Evolutionary conservation across 1,140 invertebrate genomes (phyloP), one percentile per base, ranked within the genome.

Genomic region (Alviniconcha marisindica): DNA sequence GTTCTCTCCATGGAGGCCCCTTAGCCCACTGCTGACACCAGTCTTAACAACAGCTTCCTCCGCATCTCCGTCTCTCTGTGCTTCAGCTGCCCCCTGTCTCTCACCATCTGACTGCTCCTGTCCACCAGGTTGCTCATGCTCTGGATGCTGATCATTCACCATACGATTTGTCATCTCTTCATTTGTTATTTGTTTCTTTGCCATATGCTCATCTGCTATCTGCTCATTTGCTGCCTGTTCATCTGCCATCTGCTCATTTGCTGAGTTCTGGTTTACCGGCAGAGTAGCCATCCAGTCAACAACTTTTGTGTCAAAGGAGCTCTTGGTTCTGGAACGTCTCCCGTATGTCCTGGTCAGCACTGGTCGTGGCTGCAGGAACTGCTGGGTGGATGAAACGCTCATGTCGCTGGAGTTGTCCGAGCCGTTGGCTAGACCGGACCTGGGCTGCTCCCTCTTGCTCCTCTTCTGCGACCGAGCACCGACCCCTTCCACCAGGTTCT

Each of bases 371-470:
- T 81, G 80, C n/a, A 77, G 74, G 28, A 84, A 69, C 74, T 78
- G 84, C 42, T 82, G 80, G 10, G 84, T 82, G 51, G 79, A 84
- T 21, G 84, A 84, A 3, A 73, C 12, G 48, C 84, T 84, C 5
- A 42, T 24, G 10, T 48, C 63, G 36, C 74, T 77, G 74, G 82
- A 83, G 12, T 51, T 56, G 28, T 76, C 69, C 31, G 83, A 80
- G 71, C 44, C 33, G 3, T 78, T 12, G 0, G 60, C 18, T 21
- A 51, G 28, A 36, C 63, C 44, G 21, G 56, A 36, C 33, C 40
- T 69, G 28, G 74, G 18, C 33, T 21, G 31, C 1, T 78, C 42
- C 1, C 38, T n/a, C n/a, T 28, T 38, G 15, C 28, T 69, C 76
- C n/a, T 71, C 42, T 36, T 63, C 2, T 31, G 38, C 10, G 42